phyloP scores from a whole-genome alignment of 92 coral and sea anemone species.

The Parazoanthus atlanticus region DNA sequence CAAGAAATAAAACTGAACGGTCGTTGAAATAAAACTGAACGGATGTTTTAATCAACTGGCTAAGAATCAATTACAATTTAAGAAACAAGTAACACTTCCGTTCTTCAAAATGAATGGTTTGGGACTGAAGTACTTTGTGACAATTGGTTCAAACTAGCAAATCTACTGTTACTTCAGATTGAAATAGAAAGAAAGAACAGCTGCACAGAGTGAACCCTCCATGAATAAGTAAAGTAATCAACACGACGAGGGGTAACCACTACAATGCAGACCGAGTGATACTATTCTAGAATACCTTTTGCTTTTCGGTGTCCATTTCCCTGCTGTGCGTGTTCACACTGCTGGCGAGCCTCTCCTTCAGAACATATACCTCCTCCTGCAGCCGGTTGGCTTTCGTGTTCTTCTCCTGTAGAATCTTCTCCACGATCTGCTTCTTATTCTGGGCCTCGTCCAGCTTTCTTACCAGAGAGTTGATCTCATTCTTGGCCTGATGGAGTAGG shows the following conservation, averaged over 20 bases:
- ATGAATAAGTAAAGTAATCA: neutral
- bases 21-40: too few relatives aligned
- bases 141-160: neutral
- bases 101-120: neutral
- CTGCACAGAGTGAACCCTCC: too few relatives aligned
- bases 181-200: too few relatives aligned
- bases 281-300: conserved; percentile 68
- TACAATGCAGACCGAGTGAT: too few relatives aligned
- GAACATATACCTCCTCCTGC: conserved; percentile 79
- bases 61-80: too few relatives aligned
- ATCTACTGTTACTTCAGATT: neutral
- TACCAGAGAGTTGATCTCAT: conserved; percentile 73
- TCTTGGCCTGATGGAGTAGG: conserved; percentile 69
- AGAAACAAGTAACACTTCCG: neutral
- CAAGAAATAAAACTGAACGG: too few relatives aligned
- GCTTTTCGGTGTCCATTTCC: conserved; percentile 87
- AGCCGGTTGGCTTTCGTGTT: conserved; percentile 75
- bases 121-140: neutral
- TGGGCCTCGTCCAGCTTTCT: conserved; percentile 82
- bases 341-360: conserved; percentile 81
- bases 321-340: conserved; percentile 70
- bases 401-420: conserved; percentile 85
- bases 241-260: neutral
- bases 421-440: conserved; percentile 73
- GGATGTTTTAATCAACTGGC: too few relatives aligned